A percentile compares a stretch with the other conserved stretches of the same genome.
Conservation (phyloP, 1,140 invertebrate species). For the Drosophila biarmipes region DNA sequence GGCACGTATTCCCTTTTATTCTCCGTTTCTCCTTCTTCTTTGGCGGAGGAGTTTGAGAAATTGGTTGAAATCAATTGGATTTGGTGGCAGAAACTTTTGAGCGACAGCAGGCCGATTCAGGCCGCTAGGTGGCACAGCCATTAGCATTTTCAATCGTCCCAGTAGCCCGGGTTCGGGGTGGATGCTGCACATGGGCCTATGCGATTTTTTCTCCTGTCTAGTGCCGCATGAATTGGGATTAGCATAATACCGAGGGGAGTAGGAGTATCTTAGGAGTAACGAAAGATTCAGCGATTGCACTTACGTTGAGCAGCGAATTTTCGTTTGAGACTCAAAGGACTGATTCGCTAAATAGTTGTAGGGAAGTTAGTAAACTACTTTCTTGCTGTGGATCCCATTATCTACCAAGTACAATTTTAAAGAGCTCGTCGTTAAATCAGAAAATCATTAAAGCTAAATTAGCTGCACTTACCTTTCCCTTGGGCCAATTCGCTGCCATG, state of each 20-base stretch:
- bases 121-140: conserved; percentile 41
- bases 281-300: conserved; percentile 2
- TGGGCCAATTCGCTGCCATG: conserved; percentile 21
- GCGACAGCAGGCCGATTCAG: conserved; percentile 41
- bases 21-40: conserved; percentile 7
- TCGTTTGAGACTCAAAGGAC: not conserved
- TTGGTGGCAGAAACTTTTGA: conserved; percentile 57
- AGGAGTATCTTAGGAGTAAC: conserved; percentile 10
- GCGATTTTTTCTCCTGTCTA: conserved; percentile 18
- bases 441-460: conserved; percentile 17
- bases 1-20: conserved; percentile 53
- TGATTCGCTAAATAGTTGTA: not conserved
- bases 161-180: not conserved
- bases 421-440: conserved; percentile 3
- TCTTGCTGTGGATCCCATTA: not conserved
- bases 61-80: conserved; percentile 83
- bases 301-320: not conserved
- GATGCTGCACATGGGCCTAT: conserved; percentile 38
- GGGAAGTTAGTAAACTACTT: conserved; percentile 1
- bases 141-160: conserved; percentile 70
- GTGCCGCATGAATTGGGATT: conserved; percentile 48
- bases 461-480: conserved; percentile 53
- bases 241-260: conserved; percentile 57
- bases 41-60: conserved; percentile 64
- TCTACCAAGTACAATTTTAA: conserved; percentile 6